Conservation (phyloP, 1,140 invertebrate species). For the Conus betulinus region DNA sequence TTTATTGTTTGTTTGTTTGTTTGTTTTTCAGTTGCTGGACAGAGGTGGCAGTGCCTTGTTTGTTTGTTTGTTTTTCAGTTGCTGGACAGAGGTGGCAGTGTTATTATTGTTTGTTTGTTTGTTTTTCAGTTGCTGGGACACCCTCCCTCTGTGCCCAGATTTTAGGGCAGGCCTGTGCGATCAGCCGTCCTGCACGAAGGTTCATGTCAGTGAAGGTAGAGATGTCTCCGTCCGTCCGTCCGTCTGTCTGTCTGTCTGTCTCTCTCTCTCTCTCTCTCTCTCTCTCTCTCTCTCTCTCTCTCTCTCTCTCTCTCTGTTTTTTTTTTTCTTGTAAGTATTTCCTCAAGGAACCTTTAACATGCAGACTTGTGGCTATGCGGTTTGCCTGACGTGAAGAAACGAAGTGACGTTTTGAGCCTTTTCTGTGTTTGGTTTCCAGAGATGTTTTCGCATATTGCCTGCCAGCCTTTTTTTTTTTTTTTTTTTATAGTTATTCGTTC, state of each 20-base stretch:
- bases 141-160: conserved; percentile 99
- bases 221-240: background rate
- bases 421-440: no score
- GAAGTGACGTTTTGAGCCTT: no score
- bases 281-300: background rate
- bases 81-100: no score
- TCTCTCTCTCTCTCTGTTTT: background rate
- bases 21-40: no score
- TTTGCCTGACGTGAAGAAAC: no score
- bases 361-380: background rate
- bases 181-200: conserved; percentile 96
- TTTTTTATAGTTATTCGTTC: no score
- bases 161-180: conserved; percentile 97
- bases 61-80: no score
- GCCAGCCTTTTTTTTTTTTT: no score
- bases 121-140: conserved; percentile 84
- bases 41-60: no score
- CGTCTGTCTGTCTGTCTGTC: background rate
- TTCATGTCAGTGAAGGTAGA: conserved; percentile 95
- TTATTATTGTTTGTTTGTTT: no score
- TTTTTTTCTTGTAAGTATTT: background rate
- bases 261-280: background rate
- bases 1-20: no score
- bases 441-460: no score
- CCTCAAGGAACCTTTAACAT: background rate